phyloP scores from a whole-genome alignment of 2,888 invertebrate genomes.

The Ophioninae sp. region DNA sequence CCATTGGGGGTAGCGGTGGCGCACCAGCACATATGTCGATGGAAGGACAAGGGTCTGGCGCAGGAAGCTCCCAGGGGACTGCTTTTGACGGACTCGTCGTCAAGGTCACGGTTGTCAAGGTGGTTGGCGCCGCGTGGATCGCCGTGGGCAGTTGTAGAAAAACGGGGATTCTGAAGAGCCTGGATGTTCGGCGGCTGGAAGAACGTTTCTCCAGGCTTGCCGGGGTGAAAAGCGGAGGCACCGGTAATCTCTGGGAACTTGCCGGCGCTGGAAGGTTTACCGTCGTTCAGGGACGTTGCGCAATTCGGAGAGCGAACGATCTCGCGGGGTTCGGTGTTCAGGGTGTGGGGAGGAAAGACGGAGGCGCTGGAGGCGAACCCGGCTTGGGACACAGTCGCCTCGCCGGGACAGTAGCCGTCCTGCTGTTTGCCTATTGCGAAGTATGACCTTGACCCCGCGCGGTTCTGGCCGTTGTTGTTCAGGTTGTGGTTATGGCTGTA shows the following conservation, averaged over 20 bases:
- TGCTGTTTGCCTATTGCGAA: constrained; percentile 42
- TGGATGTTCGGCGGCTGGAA: constrained; percentile 28
- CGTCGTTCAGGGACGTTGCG: constrained; percentile 10
- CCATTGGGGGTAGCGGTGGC: constrained; percentile 8
- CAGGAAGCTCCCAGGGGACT: constrained; percentile 65
- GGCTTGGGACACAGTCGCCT: constrained; percentile 45
- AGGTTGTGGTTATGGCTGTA: neutral
- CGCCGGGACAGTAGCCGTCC: constrained; percentile 57
- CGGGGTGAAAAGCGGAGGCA: constrained; percentile 60
- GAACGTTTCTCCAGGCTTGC: constrained; percentile 56
- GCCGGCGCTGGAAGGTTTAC: neutral
- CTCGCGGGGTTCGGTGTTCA: neutral
- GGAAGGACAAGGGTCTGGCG: constrained; percentile 78
- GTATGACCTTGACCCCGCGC: constrained; percentile 35
- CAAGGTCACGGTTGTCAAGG: constrained; percentile 28
- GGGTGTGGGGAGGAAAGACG: neutral
- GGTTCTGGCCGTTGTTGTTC: constrained; percentile 41
- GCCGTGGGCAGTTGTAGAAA: neutral
- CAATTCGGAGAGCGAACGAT: constrained; percentile 2
- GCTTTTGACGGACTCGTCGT: constrained; percentile 24
- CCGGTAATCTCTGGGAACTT: constrained; percentile 17
- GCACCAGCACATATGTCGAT: constrained; percentile 79
- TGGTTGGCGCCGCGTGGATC: constrained; percentile 17
- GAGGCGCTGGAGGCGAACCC: constrained; percentile 21
- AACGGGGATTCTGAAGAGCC: constrained; percentile 33